These are phyloP conservation scores for Trochalopteron elliotii DNA, from an alignment of 2,113 vertebrate species.

Conservation along the genomic window DNA sequence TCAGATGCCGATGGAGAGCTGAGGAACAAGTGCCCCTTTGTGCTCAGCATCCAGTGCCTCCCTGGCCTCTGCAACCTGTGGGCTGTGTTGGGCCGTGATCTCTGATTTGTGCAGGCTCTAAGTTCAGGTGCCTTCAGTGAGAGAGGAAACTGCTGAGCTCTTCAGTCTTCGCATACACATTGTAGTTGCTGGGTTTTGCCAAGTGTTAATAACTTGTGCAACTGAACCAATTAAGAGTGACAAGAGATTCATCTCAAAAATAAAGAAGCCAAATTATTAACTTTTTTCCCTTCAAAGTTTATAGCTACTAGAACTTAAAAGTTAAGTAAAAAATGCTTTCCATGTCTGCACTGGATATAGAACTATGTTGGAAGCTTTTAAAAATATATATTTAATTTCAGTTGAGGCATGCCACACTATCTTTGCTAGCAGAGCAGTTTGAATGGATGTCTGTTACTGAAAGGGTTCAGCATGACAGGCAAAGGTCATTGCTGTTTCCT, in stretches of 20 bases:
- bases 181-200: background rate
- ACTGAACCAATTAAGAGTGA: background rate
- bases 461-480: background rate
- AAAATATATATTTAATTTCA: rapidly evolving
- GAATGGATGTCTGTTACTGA: background rate
- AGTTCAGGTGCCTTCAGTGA: background rate
- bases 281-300: background rate
- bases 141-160: background rate
- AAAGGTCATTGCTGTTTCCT: background rate
- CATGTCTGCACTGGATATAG: background rate
- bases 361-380: background rate
- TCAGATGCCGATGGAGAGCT: background rate
- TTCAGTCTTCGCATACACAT: background rate
- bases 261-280: background rate
- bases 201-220: background rate
- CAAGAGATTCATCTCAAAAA: background rate
- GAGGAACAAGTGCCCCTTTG: background rate
- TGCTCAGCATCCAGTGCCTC: background rate
- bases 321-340: background rate
- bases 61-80: background rate
- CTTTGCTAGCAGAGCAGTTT: background rate
- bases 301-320: background rate
- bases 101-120: background rate
- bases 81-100: background rate
- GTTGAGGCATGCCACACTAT: background rate